phyloP scores from a whole-genome alignment of 2,797 vertebrate genomes.

The Scomberomorus guttatus region DNA sequence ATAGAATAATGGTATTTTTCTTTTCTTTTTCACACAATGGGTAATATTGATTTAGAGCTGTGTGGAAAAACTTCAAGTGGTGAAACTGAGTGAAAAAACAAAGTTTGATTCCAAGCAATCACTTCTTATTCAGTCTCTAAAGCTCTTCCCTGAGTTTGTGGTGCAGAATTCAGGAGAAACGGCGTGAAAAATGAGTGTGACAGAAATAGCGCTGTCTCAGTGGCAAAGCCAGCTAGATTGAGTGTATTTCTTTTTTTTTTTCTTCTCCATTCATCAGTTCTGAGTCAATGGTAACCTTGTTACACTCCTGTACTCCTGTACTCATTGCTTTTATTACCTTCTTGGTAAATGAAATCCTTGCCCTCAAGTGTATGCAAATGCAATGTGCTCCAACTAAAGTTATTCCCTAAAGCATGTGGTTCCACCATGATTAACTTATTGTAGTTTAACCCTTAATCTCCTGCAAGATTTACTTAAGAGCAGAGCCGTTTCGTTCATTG shows the following conservation, averaged over 20 bases:
- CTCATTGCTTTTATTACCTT: slow-evolving; percentile 67
- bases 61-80: slow-evolving; percentile 23
- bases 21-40: slow-evolving; percentile 4
- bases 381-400: slow-evolving; percentile 25
- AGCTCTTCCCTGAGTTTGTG: slow-evolving; percentile 33
- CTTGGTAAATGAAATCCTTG: slow-evolving; percentile 62
- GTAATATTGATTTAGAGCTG: slow-evolving; percentile 40
- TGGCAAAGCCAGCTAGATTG: slow-evolving; percentile 50
- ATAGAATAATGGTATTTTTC: neutral
- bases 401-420: slow-evolving; percentile 35
- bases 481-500: slow-evolving; percentile 2
- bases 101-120: slow-evolving; percentile 49
- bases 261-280: slow-evolving; percentile 54
- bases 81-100: slow-evolving; percentile 12
- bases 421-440: slow-evolving; percentile 43
- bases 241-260: slow-evolving; percentile 43
- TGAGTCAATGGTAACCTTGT: slow-evolving; percentile 69
- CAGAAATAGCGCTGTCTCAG: slow-evolving; percentile 59
- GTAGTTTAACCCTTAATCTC: slow-evolving; percentile 32
- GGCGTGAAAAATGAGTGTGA: slow-evolving; percentile 52
- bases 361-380: slow-evolving; percentile 62
- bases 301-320: slow-evolving; percentile 51
- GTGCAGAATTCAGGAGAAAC: slow-evolving; percentile 40
- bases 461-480: slow-evolving; percentile 13
- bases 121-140: slow-evolving; percentile 46